phyloP scores from a whole-genome alignment of 2,797 vertebrate genomes.

The Chaetodon trifasciatus region DNA sequence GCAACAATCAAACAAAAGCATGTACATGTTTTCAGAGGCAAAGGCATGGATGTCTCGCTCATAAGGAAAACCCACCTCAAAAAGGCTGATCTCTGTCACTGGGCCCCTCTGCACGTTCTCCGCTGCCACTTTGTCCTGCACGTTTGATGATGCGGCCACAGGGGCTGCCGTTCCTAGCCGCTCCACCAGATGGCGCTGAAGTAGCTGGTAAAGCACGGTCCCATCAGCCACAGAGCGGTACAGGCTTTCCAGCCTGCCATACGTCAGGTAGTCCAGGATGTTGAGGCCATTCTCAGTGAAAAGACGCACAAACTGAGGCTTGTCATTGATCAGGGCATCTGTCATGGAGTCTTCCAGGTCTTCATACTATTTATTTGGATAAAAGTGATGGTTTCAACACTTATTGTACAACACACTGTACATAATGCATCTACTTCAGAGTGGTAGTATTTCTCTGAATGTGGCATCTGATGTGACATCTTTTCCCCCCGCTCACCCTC shows the following conservation, averaged over 20 bases:
- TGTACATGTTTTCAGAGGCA: background rate
- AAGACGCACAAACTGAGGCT: constrained; percentile 92
- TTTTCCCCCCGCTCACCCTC: constrained; percentile 81
- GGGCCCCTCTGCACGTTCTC: constrained; percentile 24
- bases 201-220: constrained; percentile 81
- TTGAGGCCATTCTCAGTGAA: constrained; percentile 91
- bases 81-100: constrained; percentile 71
- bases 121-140: constrained; percentile 30
- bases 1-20: background rate
- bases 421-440: background rate
- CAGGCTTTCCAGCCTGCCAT: constrained; percentile 85
- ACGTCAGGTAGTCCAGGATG: constrained; percentile 89
- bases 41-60: too few relatives aligned
- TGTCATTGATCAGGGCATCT: constrained; percentile 90
- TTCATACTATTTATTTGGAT: constrained; percentile 79
- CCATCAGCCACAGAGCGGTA: constrained; percentile 84
- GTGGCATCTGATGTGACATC: background rate
- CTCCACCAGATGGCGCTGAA: constrained; percentile 80
- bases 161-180: constrained; percentile 34
- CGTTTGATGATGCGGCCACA: background rate
- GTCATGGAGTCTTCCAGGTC: constrained; percentile 91
- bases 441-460: background rate
- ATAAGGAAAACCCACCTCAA: constrained; percentile 76
- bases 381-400: too few relatives aligned
- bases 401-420: background rate